A percentile compares a stretch with the other conserved stretches of the same genome.
Evolutionary conservation across 2,797 vertebrate species (phyloP).

Genomic region (Loris lydekkerianus): DNA sequence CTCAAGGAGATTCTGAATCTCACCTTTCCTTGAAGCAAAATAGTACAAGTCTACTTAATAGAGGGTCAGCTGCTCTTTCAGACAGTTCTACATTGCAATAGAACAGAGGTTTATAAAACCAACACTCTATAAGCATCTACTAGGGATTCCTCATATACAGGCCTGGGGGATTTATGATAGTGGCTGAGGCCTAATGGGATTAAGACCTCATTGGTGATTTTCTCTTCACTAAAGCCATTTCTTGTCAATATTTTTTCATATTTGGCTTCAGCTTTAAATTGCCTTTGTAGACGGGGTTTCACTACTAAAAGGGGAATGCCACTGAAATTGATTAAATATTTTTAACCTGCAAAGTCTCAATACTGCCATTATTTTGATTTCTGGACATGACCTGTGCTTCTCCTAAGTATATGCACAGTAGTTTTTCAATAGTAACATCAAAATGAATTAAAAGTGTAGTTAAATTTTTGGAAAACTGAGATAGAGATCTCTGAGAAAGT

Average conservation of each 20-base stretch:
- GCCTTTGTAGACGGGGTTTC: neutral
- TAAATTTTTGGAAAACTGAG: neutral
- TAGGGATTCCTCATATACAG: neutral
- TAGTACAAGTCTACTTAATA: neutral
- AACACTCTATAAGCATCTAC: neutral
- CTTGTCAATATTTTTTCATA: neutral
- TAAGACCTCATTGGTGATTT: neutral
- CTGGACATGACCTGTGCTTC: neutral
- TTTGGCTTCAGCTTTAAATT: constrained; percentile 1
- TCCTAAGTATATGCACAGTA: neutral
- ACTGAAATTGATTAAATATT: constrained; percentile 11
- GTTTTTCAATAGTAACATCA: constrained; percentile 14
- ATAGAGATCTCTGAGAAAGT: neutral
- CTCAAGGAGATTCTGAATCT: neutral
- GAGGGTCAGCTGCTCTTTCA: constrained; percentile 1
- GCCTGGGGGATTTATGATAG: neutral
- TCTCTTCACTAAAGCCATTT: neutral
- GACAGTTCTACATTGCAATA: neutral
- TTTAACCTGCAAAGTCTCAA: neutral
- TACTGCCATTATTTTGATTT: constrained; percentile 22
- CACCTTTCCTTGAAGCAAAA: neutral
- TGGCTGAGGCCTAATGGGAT: neutral
- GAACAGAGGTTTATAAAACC: constrained; percentile 16
- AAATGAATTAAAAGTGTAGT: constrained; percentile 49
- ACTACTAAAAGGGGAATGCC: neutral